Evolutionary conservation across 2,888 invertebrate species (phyloP), one percentile per base, ranked within the genome.

Genomic region (Drymonia ruficornis): DNA sequence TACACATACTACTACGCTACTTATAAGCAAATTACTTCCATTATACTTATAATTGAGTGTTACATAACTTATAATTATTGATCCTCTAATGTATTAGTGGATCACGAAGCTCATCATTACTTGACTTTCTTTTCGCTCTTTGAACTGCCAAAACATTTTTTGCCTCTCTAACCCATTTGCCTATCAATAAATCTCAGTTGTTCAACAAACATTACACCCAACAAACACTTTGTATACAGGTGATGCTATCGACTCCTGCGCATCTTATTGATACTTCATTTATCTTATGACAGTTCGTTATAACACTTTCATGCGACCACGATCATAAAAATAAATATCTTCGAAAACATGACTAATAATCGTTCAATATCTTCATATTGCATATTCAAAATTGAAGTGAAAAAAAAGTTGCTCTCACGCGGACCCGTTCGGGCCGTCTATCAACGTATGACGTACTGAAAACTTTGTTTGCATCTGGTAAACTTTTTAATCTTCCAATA

Each of bases 361-460:
- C 83, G 79, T 82, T 89, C 89, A 91, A 91, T 91, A 90, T 87
- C 83, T 87, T 87, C 80, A 87, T 86, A 86, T 87, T 86, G 84
- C 89, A 80, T 87, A 86, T 85, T 83, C 74, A 81, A 85, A 76
- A 81, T 78, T 81, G 75, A 78, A 67, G 67, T 64, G 67, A 86
- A 86, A 78, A 76, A 73, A 72, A 57, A 60, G 67, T 63, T 72
- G 67, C 80, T 81, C 87, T 84, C 85, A 83, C 85, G 80, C 78
- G 72, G 79, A 78, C 76, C 81, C 76, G 82, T 82, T 80, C 76
- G 67, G 81, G 83, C 88, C 87, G 90, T 91, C 91, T 89, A 91
- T 91, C 91, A 90, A 83, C 85, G 82, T 84, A 88, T 89, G 90
- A 90, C 88, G 89, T 82, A 81, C 80, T 76, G 74, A 76, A 74